Percentiles rank a stretch among this genome's conserved stretches.
phyloP scores from a whole-genome alignment of 2,797 vertebrate species.

The Poeciliopsis turneri region DNA sequence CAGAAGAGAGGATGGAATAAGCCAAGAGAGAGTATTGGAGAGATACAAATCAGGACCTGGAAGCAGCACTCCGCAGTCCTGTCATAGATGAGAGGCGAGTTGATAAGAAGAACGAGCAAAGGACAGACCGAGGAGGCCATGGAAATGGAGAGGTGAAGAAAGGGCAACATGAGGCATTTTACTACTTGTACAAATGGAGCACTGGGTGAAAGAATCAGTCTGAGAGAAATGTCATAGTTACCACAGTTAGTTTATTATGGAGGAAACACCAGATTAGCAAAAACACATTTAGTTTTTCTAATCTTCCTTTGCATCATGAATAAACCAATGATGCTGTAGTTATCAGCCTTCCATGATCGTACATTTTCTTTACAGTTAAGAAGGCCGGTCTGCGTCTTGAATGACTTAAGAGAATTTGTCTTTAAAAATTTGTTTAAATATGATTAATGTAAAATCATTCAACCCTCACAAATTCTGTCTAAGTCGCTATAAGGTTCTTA shows the following conservation, averaged over 20 bases:
- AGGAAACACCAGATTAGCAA: constrained; percentile 5
- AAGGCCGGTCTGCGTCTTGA: neutral
- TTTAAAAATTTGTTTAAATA: constrained; percentile 6
- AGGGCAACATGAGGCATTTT: constrained; percentile 51
- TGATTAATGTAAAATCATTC: neutral
- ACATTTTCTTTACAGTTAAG: neutral
- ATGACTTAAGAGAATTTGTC: neutral
- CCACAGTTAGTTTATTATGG: constrained; percentile 7
- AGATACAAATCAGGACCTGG: constrained; percentile 73
- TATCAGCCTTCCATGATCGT: constrained; percentile 12
- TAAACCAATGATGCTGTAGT: constrained; percentile 8
- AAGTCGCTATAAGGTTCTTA: constrained; percentile 48
- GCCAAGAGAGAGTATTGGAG: constrained; percentile 25
- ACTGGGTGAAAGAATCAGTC: constrained; percentile 35
- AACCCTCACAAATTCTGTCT: constrained; percentile 22
- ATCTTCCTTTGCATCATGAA: constrained; percentile 32
- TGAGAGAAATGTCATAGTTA: constrained; percentile 54
- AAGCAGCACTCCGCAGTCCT: constrained; percentile 68
- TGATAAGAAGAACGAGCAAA: constrained; percentile 65
- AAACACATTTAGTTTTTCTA: constrained; percentile 24
- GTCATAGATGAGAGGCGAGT: constrained; percentile 63
- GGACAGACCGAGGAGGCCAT: constrained; percentile 45
- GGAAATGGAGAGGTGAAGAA: constrained; percentile 47
- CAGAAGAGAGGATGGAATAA: constrained; percentile 30
- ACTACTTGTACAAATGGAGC: constrained; percentile 45